These are phyloP conservation scores for Pseudonaja textilis DNA, from an alignment of 2,113 vertebrate species.

Conservation along the genomic window DNA sequence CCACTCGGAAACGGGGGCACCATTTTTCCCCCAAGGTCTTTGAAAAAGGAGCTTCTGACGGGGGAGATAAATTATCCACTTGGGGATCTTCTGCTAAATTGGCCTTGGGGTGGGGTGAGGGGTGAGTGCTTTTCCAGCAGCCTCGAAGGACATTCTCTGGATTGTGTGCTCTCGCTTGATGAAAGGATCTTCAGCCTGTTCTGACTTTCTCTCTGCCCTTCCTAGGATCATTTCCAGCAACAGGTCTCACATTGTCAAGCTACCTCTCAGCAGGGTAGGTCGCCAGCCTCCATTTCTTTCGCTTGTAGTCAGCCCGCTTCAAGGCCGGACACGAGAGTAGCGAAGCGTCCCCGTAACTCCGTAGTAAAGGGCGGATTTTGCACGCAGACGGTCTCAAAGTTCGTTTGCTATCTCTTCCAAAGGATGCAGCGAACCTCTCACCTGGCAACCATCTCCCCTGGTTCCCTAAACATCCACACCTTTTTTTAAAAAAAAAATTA, in stretches of 20 bases:
- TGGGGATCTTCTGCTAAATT: neutral
- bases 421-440: neutral
- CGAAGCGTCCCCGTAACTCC: neutral
- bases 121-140: neutral
- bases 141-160: rapidly evolving
- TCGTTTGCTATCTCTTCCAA: neutral
- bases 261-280: conserved; percentile 98
- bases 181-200: neutral
- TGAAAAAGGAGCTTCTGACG: neutral
- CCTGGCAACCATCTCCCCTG: neutral
- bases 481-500: too few relatives aligned
- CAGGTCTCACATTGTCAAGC: conserved; percentile 97
- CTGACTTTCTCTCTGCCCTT: conserved; percentile 25
- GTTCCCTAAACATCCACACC: neutral
- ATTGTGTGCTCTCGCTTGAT: neutral
- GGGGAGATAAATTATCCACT: neutral
- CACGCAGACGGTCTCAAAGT: neutral
- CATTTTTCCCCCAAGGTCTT: too few relatives aligned
- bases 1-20: too few relatives aligned
- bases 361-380: too few relatives aligned
- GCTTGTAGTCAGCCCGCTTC: rapidly evolving
- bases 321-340: neutral
- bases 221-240: conserved; percentile 98
- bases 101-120: too few relatives aligned
- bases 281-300: neutral